Conservation (phyloP, 2,113 vertebrate genomes). For the Nematolebias whitei region DNA sequence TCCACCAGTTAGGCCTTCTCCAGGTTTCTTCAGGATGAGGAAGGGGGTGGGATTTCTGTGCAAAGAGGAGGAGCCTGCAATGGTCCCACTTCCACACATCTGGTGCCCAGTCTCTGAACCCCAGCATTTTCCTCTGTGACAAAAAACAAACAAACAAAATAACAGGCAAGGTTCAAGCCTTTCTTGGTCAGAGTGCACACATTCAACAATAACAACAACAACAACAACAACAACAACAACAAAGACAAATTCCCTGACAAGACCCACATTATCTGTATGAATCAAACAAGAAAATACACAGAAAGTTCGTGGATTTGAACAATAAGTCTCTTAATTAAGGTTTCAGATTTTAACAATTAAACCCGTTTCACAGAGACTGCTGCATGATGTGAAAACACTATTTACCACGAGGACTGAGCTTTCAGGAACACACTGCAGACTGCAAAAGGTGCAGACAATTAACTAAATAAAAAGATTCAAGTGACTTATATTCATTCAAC, state of each 20-base stretch:
- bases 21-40: constrained; percentile 18
- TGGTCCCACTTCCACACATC: constrained; percentile 70
- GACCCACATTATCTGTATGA: background rate
- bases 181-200: background rate
- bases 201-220: too few relatives aligned
- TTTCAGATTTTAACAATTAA: background rate
- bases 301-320: too few relatives aligned
- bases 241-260: background rate
- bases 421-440: too few relatives aligned
- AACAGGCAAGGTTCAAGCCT: background rate
- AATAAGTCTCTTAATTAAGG: background rate
- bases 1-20: background rate
- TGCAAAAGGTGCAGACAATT: too few relatives aligned
- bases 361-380: background rate
- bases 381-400: background rate
- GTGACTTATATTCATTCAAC: too few relatives aligned
- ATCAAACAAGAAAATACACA: too few relatives aligned
- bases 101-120: constrained; percentile 56
- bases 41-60: constrained; percentile 9
- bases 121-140: background rate
- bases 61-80: constrained; percentile 51
- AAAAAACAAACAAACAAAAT: background rate
- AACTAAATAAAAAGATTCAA: too few relatives aligned
- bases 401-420: too few relatives aligned
- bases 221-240: too few relatives aligned